phyloP scores from a whole-genome alignment of 2,797 vertebrate species.

The Yasuhikotakia modesta region DNA sequence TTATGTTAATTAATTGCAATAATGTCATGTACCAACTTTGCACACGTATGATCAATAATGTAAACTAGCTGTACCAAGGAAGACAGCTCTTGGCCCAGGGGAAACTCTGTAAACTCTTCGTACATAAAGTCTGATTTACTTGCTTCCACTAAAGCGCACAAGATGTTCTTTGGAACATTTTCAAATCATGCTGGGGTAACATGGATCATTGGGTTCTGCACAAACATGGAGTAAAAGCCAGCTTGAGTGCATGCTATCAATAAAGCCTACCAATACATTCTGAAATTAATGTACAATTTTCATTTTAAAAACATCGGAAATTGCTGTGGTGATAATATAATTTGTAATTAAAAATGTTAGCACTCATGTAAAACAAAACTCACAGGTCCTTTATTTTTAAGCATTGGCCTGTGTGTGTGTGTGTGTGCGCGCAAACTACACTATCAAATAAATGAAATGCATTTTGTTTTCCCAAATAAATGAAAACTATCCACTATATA shows the following conservation, averaged over 20 bases:
- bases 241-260: not conserved
- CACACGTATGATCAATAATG: not conserved
- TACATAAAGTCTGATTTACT: not conserved
- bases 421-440: not conserved
- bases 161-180: too few relatives aligned
- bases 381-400: too few relatives aligned
- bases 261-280: not conserved
- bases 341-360: too few relatives aligned
- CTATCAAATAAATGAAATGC: not conserved
- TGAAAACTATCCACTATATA: conserved; percentile 13
- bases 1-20: not conserved
- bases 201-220: not conserved
- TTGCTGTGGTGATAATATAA: too few relatives aligned
- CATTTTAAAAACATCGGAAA: too few relatives aligned
- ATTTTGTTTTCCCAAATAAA: conserved; percentile 6
- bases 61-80: not conserved
- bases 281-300: too few relatives aligned
- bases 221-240: not conserved
- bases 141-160: not conserved
- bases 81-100: not conserved
- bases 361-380: too few relatives aligned
- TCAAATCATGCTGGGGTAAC: too few relatives aligned
- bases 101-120: not conserved
- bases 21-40: not conserved
- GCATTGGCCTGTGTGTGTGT: too few relatives aligned